Evolutionary conservation across 2,888 invertebrate species (phyloP).

Genomic region (Empis stercorea): DNA sequence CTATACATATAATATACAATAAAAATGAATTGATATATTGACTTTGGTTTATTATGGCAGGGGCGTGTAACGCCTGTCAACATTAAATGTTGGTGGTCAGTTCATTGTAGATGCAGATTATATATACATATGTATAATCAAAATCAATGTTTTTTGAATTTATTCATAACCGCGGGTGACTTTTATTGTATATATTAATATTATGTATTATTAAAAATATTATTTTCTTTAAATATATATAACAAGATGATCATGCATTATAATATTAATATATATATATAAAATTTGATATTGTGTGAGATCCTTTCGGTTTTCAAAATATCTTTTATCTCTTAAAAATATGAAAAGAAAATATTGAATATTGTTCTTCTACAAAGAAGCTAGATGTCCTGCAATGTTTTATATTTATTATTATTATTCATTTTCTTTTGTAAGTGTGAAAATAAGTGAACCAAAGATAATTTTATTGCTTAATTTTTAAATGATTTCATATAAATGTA

Average conservation of each 20-base stretch:
- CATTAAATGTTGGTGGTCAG: slow-evolving; percentile 36
- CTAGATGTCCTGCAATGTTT: not conserved
- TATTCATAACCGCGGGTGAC: no score
- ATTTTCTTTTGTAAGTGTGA: slow-evolving; percentile 14
- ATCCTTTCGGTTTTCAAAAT: no score
- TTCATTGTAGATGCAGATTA: no score
- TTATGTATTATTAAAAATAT: not conserved
- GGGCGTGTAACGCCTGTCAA: slow-evolving; percentile 37
- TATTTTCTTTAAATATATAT: no score
- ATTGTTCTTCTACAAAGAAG: not conserved
- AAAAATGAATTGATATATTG: slow-evolving; percentile 18
- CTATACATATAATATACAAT: slow-evolving; percentile 3
- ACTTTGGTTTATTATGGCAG: slow-evolving; percentile 31
- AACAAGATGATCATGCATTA: no score
- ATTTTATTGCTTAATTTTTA: slow-evolving; percentile 38
- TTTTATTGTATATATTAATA: not conserved
- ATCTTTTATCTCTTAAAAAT: no score
- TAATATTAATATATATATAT: no score
- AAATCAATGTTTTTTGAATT: no score
- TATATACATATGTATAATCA: no score
- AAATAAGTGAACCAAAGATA: slow-evolving; percentile 34
- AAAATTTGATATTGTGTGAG: no score
- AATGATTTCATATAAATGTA: slow-evolving; percentile 4
- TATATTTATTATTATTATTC: not conserved
- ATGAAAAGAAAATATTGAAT: no score